A percentile compares a stretch with the other conserved stretches of the same genome.
These are phyloP conservation scores for Chloebia gouldiae DNA, from an alignment of 2,113 vertebrate species.

Conservation along the genomic window DNA sequence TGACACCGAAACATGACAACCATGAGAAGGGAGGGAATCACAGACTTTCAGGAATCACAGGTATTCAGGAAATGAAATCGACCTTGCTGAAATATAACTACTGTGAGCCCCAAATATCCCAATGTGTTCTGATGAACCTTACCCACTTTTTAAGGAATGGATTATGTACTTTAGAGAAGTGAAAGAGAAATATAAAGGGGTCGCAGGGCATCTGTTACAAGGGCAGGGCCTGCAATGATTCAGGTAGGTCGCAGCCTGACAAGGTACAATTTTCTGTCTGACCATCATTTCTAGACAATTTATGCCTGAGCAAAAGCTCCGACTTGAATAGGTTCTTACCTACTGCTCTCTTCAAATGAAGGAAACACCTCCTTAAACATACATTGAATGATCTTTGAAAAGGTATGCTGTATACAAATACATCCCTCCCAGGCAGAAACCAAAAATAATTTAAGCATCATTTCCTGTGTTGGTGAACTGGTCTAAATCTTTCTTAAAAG, in stretches of 20 bases:
- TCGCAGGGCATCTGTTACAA: background rate
- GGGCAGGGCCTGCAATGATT: background rate
- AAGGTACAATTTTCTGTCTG: background rate
- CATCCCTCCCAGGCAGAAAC: background rate
- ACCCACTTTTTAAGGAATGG: background rate
- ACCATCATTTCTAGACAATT: background rate
- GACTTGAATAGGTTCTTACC: background rate
- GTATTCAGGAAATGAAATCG: background rate
- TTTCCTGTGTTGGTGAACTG: background rate
- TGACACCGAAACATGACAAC: rapidly evolving
- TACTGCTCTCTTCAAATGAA: background rate
- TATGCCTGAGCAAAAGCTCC: background rate
- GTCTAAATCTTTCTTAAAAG: background rate
- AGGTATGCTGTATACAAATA: background rate
- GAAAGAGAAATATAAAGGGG: background rate
- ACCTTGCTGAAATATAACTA: background rate
- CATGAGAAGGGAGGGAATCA: background rate
- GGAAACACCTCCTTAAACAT: rapidly evolving
- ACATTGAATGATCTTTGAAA: background rate
- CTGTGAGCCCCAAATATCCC: background rate
- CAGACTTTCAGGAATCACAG: background rate
- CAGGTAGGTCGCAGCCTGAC: background rate
- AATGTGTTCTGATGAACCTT: background rate
- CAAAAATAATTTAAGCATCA: background rate
- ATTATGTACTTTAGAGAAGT: background rate